These are phyloP conservation scores for Equus przewalskii DNA, from an alignment of 2,113 vertebrate genomes.

Conservation along the genomic window DNA sequence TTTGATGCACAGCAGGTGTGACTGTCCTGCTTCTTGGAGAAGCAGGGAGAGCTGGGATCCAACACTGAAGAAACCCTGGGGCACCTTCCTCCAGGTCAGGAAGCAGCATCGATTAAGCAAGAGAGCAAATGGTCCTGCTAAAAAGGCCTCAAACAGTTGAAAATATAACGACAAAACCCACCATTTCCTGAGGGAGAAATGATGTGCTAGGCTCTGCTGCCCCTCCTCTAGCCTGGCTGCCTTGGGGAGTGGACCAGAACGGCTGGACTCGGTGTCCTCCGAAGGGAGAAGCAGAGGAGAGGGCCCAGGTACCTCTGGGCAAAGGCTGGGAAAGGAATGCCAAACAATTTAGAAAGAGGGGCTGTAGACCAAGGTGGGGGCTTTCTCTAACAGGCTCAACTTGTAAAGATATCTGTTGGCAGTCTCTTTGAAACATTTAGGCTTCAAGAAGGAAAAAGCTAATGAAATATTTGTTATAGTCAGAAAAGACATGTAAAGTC, in stretches of 20 bases:
- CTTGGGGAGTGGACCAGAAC: background rate
- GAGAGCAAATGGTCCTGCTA: background rate
- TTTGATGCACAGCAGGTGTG: accelerated
- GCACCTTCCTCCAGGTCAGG: background rate
- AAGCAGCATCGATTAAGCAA: background rate
- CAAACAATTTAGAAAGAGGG: background rate
- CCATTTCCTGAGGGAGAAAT: background rate
- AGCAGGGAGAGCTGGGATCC: background rate
- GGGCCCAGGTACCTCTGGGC: no score
- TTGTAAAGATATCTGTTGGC: background rate
- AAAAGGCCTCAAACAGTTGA: background rate
- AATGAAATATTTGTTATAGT: background rate
- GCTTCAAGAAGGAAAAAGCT: background rate
- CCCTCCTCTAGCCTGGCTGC: background rate
- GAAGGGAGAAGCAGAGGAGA: background rate
- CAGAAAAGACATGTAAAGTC: background rate
- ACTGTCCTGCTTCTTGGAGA: background rate
- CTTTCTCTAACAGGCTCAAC: background rate
- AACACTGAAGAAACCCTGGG: background rate
- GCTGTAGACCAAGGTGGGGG: background rate
- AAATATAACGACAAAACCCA: background rate
- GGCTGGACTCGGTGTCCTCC: background rate
- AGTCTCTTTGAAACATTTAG: background rate
- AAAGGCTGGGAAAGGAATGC: background rate
- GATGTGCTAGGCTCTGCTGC: background rate